These are phyloP conservation scores for Scelioninae gen. 1 DNA, from an alignment of 2,888 invertebrate species.

Conservation along the genomic window DNA sequence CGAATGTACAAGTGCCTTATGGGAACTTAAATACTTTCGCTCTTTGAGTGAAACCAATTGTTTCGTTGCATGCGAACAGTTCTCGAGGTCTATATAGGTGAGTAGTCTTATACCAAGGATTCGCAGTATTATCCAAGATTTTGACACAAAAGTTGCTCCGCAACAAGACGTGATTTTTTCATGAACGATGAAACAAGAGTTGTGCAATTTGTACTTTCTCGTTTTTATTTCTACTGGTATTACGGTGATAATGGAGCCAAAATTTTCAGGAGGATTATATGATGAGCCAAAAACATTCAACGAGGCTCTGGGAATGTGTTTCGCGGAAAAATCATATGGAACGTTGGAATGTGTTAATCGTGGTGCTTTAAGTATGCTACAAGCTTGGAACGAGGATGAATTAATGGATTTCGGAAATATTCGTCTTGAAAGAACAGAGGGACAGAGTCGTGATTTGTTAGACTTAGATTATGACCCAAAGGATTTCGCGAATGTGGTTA, in stretches of 20 bases:
- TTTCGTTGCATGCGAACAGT: constrained; percentile 80
- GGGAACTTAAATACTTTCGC: constrained; percentile 79
- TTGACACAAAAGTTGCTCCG: constrained; percentile 50
- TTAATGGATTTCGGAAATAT: constrained; percentile 87
- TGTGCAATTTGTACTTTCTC: constrained; percentile 73
- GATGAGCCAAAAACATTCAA: constrained; percentile 75
- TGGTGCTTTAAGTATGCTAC: constrained; percentile 88
- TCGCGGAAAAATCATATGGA: constrained; percentile 75
- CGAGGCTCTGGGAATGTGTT: constrained; percentile 76
- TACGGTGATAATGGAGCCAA: constrained; percentile 80
- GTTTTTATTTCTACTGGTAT: constrained; percentile 76
- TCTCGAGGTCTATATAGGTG: constrained; percentile 80
- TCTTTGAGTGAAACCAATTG: constrained; percentile 83
- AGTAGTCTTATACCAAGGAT: constrained; percentile 71
- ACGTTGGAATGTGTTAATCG: constrained; percentile 88
- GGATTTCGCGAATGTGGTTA: constrained; percentile 87
- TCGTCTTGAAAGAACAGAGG: constrained; percentile 87
- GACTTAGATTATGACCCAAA: constrained; percentile 90
- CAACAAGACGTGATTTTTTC: not conserved
- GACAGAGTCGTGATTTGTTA: constrained; percentile 88
- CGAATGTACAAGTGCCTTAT: constrained; percentile 46
- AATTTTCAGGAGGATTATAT: constrained; percentile 45
- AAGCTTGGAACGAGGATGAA: constrained; percentile 82
- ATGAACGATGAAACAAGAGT: constrained; percentile 74
- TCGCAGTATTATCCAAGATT: constrained; percentile 77